Percentiles rank a stretch among this genome's conserved stretches.
phyloP scores from a whole-genome alignment of 2,888 invertebrate genomes.

The Habroteleia sp. region DNA sequence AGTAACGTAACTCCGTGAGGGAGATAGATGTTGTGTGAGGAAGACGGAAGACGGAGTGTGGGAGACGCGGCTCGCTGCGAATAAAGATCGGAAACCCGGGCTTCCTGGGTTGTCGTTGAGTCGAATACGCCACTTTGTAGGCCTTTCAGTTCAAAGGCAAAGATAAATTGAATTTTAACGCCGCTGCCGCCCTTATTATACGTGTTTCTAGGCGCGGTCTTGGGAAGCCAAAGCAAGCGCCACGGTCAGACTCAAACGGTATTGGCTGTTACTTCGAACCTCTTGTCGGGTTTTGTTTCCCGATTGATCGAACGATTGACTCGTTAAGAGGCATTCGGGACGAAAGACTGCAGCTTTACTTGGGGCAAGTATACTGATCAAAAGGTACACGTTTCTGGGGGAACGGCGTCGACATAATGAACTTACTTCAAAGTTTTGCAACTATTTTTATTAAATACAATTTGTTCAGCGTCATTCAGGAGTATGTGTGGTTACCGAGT shows the following conservation, averaged over 20 bases:
- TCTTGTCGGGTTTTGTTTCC: constrained; percentile 30
- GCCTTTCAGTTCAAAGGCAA: constrained; percentile 67
- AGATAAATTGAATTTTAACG: constrained; percentile 70
- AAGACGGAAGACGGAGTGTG: not conserved
- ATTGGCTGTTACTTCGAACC: constrained; percentile 28
- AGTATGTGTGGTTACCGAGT: too few relatives aligned
- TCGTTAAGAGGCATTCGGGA: constrained; percentile 24
- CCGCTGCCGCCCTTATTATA: constrained; percentile 58
- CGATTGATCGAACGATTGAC: constrained; percentile 40
- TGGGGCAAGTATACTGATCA: not conserved
- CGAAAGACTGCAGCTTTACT: constrained; percentile 5
- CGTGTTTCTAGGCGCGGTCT: constrained; percentile 49
- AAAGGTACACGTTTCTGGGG: not conserved
- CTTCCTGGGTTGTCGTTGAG: constrained; percentile 52
- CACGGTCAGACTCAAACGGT: constrained; percentile 41
- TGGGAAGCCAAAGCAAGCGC: constrained; percentile 49
- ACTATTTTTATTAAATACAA: too few relatives aligned
- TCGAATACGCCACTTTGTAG: constrained; percentile 59
- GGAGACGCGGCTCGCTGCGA: constrained; percentile 37
- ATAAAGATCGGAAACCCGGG: constrained; percentile 60
- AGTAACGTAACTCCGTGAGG: constrained; percentile 24
- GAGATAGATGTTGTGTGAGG: constrained; percentile 9
- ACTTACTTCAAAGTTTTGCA: too few relatives aligned
- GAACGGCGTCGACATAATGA: not conserved
- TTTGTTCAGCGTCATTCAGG: too few relatives aligned